A percentile compares a stretch with the other conserved stretches of the same genome.
phyloP scores from a whole-genome alignment of 2,797 vertebrate genomes.

The Sarcophilus harrisii region DNA sequence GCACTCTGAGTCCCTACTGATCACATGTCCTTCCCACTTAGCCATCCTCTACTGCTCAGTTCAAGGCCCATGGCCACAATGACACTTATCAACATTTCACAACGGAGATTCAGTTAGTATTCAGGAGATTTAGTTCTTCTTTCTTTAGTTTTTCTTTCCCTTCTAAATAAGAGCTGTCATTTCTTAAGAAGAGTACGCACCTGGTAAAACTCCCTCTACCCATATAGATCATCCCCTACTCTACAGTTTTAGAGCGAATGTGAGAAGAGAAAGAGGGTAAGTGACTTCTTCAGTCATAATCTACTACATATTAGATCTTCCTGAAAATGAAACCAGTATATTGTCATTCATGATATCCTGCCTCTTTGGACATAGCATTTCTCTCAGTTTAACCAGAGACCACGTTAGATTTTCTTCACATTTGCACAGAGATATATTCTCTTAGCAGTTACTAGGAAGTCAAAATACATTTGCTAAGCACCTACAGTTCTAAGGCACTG shows the following conservation, averaged over 20 bases:
- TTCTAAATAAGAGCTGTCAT: not conserved
- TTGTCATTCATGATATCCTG: not conserved
- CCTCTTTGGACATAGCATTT: not conserved
- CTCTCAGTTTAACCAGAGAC: not conserved
- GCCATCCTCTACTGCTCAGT: not conserved
- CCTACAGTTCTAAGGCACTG: too few relatives aligned
- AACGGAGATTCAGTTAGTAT: too few relatives aligned
- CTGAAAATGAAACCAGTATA: not conserved
- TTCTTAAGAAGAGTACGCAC: not conserved
- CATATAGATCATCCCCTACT: not conserved
- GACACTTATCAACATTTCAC: not conserved
- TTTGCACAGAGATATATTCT: too few relatives aligned
- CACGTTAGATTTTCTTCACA: not conserved
- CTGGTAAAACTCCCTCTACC: not conserved
- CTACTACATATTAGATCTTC: not conserved
- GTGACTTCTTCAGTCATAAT: not conserved
- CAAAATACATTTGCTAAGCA: too few relatives aligned
- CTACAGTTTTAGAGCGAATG: not conserved
- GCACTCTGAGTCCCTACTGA: not conserved
- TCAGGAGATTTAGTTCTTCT: too few relatives aligned
- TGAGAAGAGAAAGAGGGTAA: too few relatives aligned
- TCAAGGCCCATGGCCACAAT: not conserved
- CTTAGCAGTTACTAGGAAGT: too few relatives aligned
- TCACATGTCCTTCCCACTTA: not conserved
- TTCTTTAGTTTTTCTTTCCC: not conserved